These are phyloP conservation scores for Lycaon pictus DNA, from an alignment of 2,113 vertebrate species.

Conservation along the genomic window DNA sequence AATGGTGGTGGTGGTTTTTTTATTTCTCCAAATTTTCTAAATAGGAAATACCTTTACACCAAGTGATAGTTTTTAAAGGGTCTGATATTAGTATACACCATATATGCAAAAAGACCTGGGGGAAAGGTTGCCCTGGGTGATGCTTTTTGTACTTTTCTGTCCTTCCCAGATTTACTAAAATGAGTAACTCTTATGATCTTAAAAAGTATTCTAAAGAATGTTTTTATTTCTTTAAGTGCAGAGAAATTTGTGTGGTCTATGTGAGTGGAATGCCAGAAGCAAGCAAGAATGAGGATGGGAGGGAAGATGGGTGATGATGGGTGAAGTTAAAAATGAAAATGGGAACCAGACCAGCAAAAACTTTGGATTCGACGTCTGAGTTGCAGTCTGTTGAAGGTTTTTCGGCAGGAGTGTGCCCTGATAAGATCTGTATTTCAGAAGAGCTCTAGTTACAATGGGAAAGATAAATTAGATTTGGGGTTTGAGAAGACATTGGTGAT, in stretches of 20 bases:
- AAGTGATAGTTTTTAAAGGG: background rate
- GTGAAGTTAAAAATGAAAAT: conserved; percentile 51
- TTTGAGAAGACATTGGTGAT: conserved; percentile 53
- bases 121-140: background rate
- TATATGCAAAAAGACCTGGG: background rate
- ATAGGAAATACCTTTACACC: conserved; percentile 9
- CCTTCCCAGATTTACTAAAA: background rate
- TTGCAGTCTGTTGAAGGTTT: background rate
- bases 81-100: background rate
- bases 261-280: conserved; percentile 1
- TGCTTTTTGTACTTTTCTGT: background rate
- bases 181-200: conserved; percentile 1
- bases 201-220: conserved; percentile 18
- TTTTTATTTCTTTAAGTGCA: conserved; percentile 30
- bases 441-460: conserved; percentile 37
- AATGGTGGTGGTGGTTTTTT: background rate
- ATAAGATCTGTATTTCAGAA: conserved; percentile 60
- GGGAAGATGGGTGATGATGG: background rate
- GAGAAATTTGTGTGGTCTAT: background rate
- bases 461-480: conserved; percentile 60
- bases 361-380: background rate
- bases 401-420: conserved; percentile 15
- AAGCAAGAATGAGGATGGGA: conserved; percentile 15
- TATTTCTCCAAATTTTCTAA: conserved; percentile 39
- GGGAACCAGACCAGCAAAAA: conserved; percentile 15